Evolutionary conservation across 2,113 vertebrate genomes (phyloP), one percentile per base, ranked within the genome.

Genomic region (Tympanuchus pallidicinctus): DNA sequence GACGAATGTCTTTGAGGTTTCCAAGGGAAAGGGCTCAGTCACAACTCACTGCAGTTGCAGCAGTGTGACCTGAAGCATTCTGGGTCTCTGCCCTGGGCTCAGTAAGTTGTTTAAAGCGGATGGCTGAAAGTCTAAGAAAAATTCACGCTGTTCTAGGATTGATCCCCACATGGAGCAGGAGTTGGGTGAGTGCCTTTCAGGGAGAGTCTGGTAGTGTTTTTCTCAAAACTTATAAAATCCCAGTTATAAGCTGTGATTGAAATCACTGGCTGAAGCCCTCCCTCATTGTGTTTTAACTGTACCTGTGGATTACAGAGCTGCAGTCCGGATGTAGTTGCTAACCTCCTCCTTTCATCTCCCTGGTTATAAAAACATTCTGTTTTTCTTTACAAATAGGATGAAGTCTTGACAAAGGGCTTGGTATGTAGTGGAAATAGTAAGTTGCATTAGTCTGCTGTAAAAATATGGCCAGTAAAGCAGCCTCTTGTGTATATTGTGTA

Each of bases 71-170:
- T 71, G 13, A 3, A 3, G 52, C 71, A 47, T 64, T 83, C 75
- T 70, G 32, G 34, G 56, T 74, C 89, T 77, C 74, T 77, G 59
- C 59, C 42, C 2, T 6, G 45, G n/a, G 54, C 28, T 83, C 59
- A 67, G 75, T 36, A 83, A 89, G 38, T 34, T 83, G 19, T 92
- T 76, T 66, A 77, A 94, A 93, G 56, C 27, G 60, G 40, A 89
- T 1, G 1, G 3, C 64, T 89, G 14, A 28, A 60, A 88, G 13
- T 40, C 9, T 30, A 50, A 89, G 40, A 17, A 82, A 94, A 91
- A 89, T 66, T 89, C 30, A 19, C 8, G 80, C 25, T 3, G 1
- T 64, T 40, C 64, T 81, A 71, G 42, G 32, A 88, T 1, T 79
- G 75, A 76, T 81, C 30, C 47, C 59, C 16, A 50, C 22, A 20